Conservation (phyloP, 2,113 vertebrate species). For the Taxidea taxus region DNA sequence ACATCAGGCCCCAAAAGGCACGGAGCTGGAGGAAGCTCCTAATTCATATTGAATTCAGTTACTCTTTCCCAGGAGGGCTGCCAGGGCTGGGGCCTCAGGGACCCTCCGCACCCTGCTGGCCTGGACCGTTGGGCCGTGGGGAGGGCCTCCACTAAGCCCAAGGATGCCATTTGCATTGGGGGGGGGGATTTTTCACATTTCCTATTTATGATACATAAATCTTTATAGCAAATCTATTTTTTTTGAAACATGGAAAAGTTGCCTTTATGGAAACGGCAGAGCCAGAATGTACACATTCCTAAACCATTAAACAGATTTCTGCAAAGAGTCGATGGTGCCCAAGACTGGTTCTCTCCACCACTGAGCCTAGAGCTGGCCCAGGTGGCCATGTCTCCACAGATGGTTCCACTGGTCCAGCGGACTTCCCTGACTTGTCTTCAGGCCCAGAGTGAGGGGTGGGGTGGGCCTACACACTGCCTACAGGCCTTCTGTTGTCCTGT, state of each 20-base stretch:
- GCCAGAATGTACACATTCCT: slow-evolving; percentile 48
- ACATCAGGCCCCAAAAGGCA: not conserved
- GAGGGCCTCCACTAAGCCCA: not conserved
- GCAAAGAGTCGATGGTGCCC: not conserved
- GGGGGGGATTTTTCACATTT: slow-evolving; percentile 11
- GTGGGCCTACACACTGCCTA: not conserved
- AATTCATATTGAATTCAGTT: slow-evolving; percentile 44
- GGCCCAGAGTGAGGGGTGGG: not conserved
- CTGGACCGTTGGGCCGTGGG: no score
- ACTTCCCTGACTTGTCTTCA: no score
- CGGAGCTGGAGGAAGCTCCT: not conserved
- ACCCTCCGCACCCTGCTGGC: not conserved
- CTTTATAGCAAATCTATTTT: slow-evolving; percentile 72
- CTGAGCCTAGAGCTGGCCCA: not conserved
- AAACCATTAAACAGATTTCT: slow-evolving; percentile 63
- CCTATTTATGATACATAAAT: slow-evolving; percentile 65
- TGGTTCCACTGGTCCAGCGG: no score
- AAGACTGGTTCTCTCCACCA: not conserved
- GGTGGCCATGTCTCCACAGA: not conserved
- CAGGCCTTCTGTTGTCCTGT: no score
- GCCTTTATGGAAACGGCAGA: slow-evolving; percentile 62
- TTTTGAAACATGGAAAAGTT: slow-evolving; percentile 55
- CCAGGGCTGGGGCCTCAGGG: not conserved
- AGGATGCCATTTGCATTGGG: not conserved
- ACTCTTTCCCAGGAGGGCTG: not conserved